These are phyloP conservation scores for Heterodera schachtii DNA, from an alignment of 1,140 invertebrate genomes.

Conservation along the genomic window DNA sequence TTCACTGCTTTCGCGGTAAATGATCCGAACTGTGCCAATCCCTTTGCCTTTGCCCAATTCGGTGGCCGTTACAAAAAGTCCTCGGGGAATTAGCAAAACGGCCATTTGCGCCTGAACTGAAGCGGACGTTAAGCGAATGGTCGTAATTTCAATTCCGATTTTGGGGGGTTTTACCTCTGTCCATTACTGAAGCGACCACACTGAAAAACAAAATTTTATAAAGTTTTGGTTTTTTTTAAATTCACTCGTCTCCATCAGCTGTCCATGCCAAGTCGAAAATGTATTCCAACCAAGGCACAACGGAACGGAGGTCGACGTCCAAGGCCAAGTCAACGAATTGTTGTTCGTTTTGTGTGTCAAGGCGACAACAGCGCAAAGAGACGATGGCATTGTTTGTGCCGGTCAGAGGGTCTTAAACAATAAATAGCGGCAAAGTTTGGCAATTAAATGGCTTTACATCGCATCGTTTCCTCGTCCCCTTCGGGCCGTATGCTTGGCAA, in stretches of 20 bases:
- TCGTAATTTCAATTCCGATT: background rate
- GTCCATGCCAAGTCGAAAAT: conserved; percentile 45
- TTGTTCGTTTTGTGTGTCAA: conserved; percentile 28
- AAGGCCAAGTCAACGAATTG: conserved; percentile 35
- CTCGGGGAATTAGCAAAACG: conserved; percentile 33
- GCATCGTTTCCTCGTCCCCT: conserved; percentile 28
- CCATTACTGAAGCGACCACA: background rate
- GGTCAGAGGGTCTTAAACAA: conserved; percentile 27
- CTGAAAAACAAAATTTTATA: background rate
- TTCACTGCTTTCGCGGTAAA: conserved; percentile 45
- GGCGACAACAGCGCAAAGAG: conserved; percentile 33
- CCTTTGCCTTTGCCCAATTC: background rate
- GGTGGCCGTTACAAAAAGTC: conserved; percentile 29
- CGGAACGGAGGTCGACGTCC: conserved; percentile 19
- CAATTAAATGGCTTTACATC: conserved; percentile 15
- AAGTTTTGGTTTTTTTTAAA: background rate
- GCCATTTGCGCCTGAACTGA: conserved; percentile 44
- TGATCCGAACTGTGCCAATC: conserved; percentile 23
- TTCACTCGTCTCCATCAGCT: conserved; percentile 41
- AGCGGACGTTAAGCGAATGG: conserved; percentile 16
- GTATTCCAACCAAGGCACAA: conserved; percentile 51
- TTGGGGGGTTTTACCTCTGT: background rate
- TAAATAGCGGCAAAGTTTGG: no score
- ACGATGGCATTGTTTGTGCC: conserved; percentile 44
- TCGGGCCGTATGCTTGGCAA: conserved; percentile 33